Base-by-base conservation (phyloP, 2,113 vertebrate species). In the Varanus salvator region DNA sequence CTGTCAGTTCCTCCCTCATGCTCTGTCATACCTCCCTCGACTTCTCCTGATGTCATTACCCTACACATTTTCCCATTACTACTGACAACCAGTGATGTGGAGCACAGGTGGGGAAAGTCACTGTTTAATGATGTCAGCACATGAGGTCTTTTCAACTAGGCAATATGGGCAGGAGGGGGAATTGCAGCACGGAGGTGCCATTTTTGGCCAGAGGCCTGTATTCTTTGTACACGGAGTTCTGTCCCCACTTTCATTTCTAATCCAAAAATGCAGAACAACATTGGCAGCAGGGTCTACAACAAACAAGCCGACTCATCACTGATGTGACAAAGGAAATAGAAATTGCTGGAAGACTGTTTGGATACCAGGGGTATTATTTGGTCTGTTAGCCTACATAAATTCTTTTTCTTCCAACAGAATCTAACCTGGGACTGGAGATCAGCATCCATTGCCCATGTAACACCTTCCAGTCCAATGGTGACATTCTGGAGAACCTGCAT, bases 361-460 rank as follows among this genome's bases (percentile, higher is more conserved):
- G 31, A 34, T 84, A 27, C 34, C n/a, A 84, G 71, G 66, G 89
- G 87, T 9, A 15, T 69, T 64, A 50, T 5, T n/a, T n/a, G 17
- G 21, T 66, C 50, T 17, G 57, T 4, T 66, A 38, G 91, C 92
- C 92, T 92, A 94, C 86, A 96, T 34, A 6, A 89, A 77, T 89
- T 21, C 5, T 91, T 72, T 91, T 48, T 87, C 96, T 97, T 89
- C 93, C 95, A 93, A 90, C 97, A 99, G 99, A 99, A 92, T 98
- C 98, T 90, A 99, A 99, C 92, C 97, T 98, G 38, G 99, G 99
- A 91, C 96, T 99, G 97, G 99, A 99, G 97, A 98, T 99, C 92
- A 99, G 98, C 83, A 98, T 99, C 86, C 98, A 99, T 54, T 99
- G 99, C 93, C 99, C 99, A 72, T 99, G 98, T 93, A 98, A 99